Percentiles rank a stretch among this genome's conserved stretches.
phyloP scores from a whole-genome alignment of 23 tunicate species.

The Diplosoma virens region DNA sequence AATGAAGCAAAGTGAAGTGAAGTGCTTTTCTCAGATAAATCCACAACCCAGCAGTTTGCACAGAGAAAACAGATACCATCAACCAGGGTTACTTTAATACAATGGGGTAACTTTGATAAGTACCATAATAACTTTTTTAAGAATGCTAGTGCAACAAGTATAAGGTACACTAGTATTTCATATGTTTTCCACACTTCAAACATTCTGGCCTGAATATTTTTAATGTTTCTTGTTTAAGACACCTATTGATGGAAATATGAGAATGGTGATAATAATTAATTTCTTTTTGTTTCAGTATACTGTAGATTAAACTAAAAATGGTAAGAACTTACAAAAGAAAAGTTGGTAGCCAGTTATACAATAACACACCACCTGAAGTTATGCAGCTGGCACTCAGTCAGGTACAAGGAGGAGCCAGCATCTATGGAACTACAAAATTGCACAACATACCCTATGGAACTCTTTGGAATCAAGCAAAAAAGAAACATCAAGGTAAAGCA shows the following conservation, averaged over 20 bases:
- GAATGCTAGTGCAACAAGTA: too few relatives aligned
- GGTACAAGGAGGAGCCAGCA: conserved; percentile 8
- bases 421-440: background rate
- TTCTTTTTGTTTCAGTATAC: too few relatives aligned
- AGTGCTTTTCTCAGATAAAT: too few relatives aligned
- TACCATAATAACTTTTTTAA: conserved; percentile 1
- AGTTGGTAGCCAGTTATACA: conserved; percentile 15
- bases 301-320: background rate
- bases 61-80: too few relatives aligned
- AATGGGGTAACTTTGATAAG: conserved; percentile 23
- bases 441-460: conserved; percentile 39
- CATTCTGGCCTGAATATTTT: too few relatives aligned
- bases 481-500: conserved; percentile 15
- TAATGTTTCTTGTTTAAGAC: too few relatives aligned
- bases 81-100: conserved; percentile 11
- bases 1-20: too few relatives aligned
- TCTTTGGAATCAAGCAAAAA: conserved; percentile 7
- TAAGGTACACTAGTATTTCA: too few relatives aligned
- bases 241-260: background rate
- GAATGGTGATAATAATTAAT: too few relatives aligned
- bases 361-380: background rate
- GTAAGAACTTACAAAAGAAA: conserved; percentile 1
- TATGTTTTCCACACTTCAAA: too few relatives aligned
- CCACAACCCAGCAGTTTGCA: too few relatives aligned
- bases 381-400: background rate